A percentile compares a stretch with the other conserved stretches of the same genome.
phyloP scores from a whole-genome alignment of 37 sponge, comb jelly and placozoan genomes.

The Lycopodina hypogea region DNA sequence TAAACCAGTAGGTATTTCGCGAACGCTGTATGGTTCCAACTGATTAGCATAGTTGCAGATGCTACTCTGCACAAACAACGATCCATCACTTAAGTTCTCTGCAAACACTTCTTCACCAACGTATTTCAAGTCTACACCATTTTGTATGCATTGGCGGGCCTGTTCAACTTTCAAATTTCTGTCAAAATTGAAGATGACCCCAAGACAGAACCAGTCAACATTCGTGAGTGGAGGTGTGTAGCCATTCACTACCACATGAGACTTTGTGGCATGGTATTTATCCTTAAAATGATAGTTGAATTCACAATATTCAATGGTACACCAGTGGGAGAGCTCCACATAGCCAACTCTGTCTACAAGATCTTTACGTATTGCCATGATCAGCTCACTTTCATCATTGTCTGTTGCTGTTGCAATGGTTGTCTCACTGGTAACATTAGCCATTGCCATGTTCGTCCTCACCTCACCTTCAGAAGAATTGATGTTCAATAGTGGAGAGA shows the following conservation, averaged over 20 bases:
- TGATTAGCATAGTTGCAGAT: conserved; percentile 89
- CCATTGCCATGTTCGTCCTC: too few relatives aligned
- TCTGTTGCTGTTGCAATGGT: too few relatives aligned
- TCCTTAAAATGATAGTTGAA: conserved; percentile 95
- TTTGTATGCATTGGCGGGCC: conserved; percentile 90
- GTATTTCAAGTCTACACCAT: conserved; percentile 91
- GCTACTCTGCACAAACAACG: conserved; percentile 93
- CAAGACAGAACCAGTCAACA: conserved; percentile 92
- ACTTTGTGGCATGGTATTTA: conserved; percentile 73
- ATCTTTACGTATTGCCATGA: conserved; percentile 4
- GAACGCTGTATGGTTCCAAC: conserved; percentile 93
- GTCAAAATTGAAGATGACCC: conserved; percentile 90
- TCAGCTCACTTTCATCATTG: too few relatives aligned
- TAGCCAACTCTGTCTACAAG: conserved; percentile 58
- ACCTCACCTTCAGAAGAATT: too few relatives aligned
- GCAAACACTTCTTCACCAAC: conserved; percentile 95
- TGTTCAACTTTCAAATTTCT: conserved; percentile 96
- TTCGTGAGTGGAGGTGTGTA: conserved; percentile 93
- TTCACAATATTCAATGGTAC: conserved; percentile 94
- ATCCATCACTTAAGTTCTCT: conserved; percentile 89
- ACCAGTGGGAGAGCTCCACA: conserved; percentile 96
- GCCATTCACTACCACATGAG: conserved; percentile 89
- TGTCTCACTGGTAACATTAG: too few relatives aligned
- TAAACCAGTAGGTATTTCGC: conserved; percentile 92
- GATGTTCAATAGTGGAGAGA: not conserved